Conservation (phyloP, 30 jellyfish, hydroid and myxozoan species). For the Aurelia aurita region DNA sequence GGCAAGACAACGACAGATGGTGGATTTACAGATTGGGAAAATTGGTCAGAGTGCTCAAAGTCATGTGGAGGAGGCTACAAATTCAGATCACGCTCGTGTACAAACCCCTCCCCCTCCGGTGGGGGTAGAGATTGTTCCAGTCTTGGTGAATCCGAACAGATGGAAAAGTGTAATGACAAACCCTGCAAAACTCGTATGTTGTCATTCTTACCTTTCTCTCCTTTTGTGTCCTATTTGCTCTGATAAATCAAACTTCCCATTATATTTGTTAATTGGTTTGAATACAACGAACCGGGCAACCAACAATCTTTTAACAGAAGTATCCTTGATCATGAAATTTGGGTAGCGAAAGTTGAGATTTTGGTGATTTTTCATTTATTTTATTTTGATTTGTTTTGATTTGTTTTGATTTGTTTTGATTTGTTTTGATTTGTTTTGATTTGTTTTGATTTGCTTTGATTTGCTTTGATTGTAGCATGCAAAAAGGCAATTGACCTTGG, state of each 20-base stretch:
- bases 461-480: slow-evolving; percentile 51
- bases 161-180: slow-evolving; percentile 54
- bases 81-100: slow-evolving; percentile 77
- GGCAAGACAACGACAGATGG: slow-evolving; percentile 54
- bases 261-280: too few species aligned
- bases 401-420: too few species aligned
- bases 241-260: too few species aligned
- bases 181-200: slow-evolving; percentile 81
- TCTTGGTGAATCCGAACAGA: slow-evolving; percentile 67
- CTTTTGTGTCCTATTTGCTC: background rate
- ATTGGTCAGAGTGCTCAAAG: slow-evolving; percentile 81
- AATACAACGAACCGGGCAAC: too few species aligned
- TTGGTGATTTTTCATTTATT: too few species aligned
- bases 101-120: slow-evolving; percentile 82
- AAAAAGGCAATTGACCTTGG: slow-evolving; percentile 85
- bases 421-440: too few species aligned
- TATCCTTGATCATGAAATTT: too few species aligned
- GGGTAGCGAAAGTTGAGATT: too few species aligned
- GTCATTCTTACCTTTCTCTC: background rate
- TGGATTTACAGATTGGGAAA: slow-evolving; percentile 82
- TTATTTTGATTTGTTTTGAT: too few species aligned
- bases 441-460: too few species aligned
- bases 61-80: slow-evolving; percentile 89
- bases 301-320: too few species aligned
- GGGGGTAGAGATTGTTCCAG: slow-evolving; percentile 89